Evolutionary conservation across 2,888 invertebrate genomes (phyloP), one percentile per base, ranked within the genome.

Genomic region (Arctia plantaginis): DNA sequence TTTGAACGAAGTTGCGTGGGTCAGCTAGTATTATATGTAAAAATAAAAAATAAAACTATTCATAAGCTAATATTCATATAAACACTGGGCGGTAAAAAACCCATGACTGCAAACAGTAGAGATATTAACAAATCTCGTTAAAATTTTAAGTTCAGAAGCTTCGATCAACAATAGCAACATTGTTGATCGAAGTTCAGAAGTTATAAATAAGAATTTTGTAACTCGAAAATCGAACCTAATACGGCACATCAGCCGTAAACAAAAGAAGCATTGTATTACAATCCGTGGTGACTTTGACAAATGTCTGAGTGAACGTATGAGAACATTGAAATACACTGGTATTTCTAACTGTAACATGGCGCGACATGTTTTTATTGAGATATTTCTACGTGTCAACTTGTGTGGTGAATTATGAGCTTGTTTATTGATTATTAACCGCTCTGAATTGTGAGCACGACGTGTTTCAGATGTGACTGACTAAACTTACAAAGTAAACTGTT

Each of bases 341-440:
- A 90, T 89, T 86, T 86, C 77, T 90, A 93, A 91, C 91, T 90
- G 91, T 88, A 81, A 78, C 59, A 33, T 27, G 62, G 64, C 76
- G 80, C 84, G 87, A 85, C 88, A 80, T 83, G 86, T 93, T 93
- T 92, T 92, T 93, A 89, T 90, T 85, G 84, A 88, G 87, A 87
- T 88, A 88, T 87, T 87, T 88, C 85, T 81, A 82, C 82, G 82
- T 83, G 83, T 83, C 83, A 82, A 79, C 80, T 77, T 77, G 76
- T 73, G 78, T 73, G 75, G 77, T 82, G 82, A 82, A 76, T 80
- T 82, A 82, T 4, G 80, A 77, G 69, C 73, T 74, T 83, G 82
- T 77, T 44, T 33, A 72, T 76, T 74, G 73, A 79, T 77, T 75
- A 59, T 70, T 67, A 67, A 67, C 66, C 30, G 27, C 39, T 78